A percentile compares a stretch with the other conserved stretches of the same genome.
Evolutionary conservation across 2,888 invertebrate genomes (phyloP).

Genomic region (Encarsia formosa): DNA sequence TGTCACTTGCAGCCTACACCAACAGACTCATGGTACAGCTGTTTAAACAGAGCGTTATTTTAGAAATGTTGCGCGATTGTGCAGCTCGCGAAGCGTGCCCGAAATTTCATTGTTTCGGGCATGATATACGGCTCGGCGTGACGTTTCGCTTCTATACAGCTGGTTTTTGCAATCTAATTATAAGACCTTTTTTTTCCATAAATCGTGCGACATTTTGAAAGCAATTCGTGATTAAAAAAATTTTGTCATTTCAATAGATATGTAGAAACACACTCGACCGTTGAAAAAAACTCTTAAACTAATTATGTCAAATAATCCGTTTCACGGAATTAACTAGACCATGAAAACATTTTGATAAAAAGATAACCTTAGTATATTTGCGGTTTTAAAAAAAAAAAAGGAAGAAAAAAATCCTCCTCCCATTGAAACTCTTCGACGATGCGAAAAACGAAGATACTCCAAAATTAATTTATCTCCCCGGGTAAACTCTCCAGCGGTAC

Average conservation of each 20-base stretch:
- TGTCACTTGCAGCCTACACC: neutral
- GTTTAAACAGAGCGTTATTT: conserved; percentile 5
- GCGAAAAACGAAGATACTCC: neutral
- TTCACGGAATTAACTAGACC: neutral
- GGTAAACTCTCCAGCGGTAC: neutral
- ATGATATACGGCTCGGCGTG: neutral
- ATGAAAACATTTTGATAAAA: neutral
- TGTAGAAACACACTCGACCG: neutral
- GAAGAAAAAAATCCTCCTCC: neutral
- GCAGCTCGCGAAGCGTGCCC: neutral
- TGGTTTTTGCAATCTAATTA: neutral
- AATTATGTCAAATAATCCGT: neutral
- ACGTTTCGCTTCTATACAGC: neutral
- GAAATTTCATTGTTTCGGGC: neutral
- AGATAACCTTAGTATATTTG: neutral
- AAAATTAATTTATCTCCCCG: neutral
- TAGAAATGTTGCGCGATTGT: neutral
- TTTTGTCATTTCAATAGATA: neutral
- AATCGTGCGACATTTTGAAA: neutral
- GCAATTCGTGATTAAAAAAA: neutral
- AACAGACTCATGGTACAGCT: neutral
- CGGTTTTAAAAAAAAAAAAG: neutral
- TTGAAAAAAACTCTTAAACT: neutral
- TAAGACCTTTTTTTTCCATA: neutral
- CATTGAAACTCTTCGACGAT: neutral